These are phyloP conservation scores for Pelecanoides urinatrix DNA, from an alignment of 2,113 vertebrate species.

Conservation along the genomic window DNA sequence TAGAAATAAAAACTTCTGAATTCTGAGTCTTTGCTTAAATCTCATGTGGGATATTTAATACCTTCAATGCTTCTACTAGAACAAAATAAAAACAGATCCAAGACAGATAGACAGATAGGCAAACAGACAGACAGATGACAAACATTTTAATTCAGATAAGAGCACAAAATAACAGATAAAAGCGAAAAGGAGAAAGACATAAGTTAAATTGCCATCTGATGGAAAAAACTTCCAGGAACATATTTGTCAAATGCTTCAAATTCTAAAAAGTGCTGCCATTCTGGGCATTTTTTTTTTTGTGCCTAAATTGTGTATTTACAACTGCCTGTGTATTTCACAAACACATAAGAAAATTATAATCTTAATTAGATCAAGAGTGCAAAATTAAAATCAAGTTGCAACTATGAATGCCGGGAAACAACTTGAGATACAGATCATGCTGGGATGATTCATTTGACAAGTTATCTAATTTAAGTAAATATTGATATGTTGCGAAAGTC, in stretches of 20 bases:
- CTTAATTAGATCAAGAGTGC: constrained; percentile 27
- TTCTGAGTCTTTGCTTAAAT: background rate
- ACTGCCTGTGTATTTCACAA: background rate
- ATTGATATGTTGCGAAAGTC: background rate
- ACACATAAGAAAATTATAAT: background rate
- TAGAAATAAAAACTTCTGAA: background rate
- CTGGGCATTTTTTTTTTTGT: background rate
- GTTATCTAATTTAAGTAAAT: constrained; percentile 32
- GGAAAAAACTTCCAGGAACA: background rate
- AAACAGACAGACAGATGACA: background rate
- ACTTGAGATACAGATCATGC: constrained; percentile 6
- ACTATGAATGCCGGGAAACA: background rate
- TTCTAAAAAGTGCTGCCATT: background rate
- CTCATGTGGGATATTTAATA: background rate
- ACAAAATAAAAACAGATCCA: background rate
- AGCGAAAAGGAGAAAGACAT: background rate
- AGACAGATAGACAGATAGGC: background rate
- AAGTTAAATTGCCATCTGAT: background rate
- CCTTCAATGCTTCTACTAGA: background rate
- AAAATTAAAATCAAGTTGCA: constrained; percentile 5
- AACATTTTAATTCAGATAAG: background rate
- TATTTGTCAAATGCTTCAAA: background rate
- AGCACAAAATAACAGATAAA: background rate
- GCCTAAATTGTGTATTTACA: background rate
- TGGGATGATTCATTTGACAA: constrained; percentile 37